These are phyloP conservation scores for Polymixis lichenea DNA, from an alignment of 2,888 invertebrate species.

Conservation along the genomic window DNA sequence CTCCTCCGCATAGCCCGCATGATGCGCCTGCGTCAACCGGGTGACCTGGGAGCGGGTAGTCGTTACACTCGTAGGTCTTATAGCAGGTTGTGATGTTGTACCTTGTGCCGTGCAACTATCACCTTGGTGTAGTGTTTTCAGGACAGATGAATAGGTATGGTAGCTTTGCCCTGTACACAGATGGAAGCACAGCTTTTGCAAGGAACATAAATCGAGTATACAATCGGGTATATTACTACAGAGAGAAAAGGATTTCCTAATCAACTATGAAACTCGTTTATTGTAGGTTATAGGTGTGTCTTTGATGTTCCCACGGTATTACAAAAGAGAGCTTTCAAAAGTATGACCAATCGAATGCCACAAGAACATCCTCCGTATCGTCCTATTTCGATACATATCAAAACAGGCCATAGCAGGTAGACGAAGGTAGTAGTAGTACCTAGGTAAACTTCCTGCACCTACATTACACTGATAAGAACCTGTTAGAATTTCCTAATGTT, in stretches of 20 bases:
- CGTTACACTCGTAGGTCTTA: not conserved
- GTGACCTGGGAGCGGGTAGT: constrained; percentile 83
- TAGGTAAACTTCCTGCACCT: too few species aligned
- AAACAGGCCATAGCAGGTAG: too few species aligned
- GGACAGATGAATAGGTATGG: not conserved
- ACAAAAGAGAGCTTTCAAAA: not conserved
- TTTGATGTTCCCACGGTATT: not conserved
- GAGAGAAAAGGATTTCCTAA: not conserved
- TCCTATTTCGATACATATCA: not conserved
- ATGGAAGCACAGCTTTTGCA: not conserved
- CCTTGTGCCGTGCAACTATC: not conserved
- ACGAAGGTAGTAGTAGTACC: too few species aligned
- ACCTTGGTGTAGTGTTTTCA: not conserved
- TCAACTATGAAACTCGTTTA: not conserved
- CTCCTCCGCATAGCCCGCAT: constrained; percentile 96
- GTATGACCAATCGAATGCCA: not conserved
- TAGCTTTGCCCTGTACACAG: too few species aligned
- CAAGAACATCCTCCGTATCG: not conserved
- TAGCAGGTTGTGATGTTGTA: not conserved
- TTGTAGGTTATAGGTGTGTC: not conserved
- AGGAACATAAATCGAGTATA: not conserved
- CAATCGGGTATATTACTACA: not conserved
- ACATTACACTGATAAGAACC: too few species aligned
- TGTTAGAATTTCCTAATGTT: too few species aligned
- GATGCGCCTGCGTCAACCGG: constrained; percentile 86